Conservation (phyloP, 2,113 vertebrate species). For the Lates calcarifer region DNA sequence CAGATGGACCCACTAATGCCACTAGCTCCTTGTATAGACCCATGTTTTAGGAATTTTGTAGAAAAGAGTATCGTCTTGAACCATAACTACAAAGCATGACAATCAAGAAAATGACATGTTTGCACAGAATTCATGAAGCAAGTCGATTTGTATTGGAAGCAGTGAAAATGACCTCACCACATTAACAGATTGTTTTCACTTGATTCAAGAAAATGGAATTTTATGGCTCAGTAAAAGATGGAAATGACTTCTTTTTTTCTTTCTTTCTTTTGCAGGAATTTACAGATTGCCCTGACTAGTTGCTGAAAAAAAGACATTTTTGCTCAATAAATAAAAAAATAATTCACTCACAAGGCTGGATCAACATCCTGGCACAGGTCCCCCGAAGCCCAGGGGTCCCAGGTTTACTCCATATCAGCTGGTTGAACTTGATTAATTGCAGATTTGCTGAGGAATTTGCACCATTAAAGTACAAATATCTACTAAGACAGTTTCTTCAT, state of each 20-base stretch:
- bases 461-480: neutral
- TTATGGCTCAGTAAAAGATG: neutral
- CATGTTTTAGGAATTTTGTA: conserved; percentile 11
- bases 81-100: neutral
- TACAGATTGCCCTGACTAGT: neutral
- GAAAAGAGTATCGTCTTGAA: neutral
- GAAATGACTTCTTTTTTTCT: neutral
- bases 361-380: neutral
- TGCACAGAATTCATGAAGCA: neutral
- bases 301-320: neutral
- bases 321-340: conserved; percentile 1
- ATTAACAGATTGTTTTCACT: conserved; percentile 21
- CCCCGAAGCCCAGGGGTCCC: neutral
- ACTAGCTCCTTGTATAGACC: conserved; percentile 7
- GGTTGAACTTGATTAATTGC: neutral
- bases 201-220: conserved; percentile 11
- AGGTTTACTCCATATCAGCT: neutral
- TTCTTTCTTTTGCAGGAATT: neutral
- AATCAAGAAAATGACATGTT: conserved; percentile 3
- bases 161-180: neutral
- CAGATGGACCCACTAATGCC: conserved; percentile 24
- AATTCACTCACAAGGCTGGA: neutral
- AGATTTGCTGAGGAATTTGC: neutral
- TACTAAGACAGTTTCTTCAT: neutral
- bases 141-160: conserved; percentile 9